Conservation (phyloP, 2,797 vertebrate species). For the Oreochromis mossambicus region DNA sequence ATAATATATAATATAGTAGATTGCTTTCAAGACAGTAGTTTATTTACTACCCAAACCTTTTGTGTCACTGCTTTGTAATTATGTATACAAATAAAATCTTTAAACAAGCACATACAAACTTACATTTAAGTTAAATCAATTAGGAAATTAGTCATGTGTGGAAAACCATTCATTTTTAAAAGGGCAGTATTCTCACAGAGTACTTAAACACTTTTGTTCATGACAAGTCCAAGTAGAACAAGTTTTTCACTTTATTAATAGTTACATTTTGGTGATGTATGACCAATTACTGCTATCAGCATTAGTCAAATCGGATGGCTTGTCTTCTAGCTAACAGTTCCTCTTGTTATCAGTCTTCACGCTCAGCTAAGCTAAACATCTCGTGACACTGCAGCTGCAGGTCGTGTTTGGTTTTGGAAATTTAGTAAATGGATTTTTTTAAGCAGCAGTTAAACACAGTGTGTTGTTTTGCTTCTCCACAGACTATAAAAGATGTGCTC, state of each 20-base stretch:
- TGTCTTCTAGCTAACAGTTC: neutral
- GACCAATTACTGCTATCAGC: neutral
- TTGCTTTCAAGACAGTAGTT: neutral
- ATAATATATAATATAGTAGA: neutral
- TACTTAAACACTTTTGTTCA: neutral
- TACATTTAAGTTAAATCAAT: neutral
- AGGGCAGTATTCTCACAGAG: neutral
- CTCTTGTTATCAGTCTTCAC: neutral
- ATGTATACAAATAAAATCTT: neutral
- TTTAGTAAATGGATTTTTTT: neutral
- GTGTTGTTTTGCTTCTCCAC: slow-evolving; percentile 11
- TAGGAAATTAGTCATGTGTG: neutral
- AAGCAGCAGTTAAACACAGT: neutral
- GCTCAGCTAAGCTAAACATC: neutral
- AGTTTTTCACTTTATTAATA: neutral
- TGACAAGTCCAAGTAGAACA: neutral
- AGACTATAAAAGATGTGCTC: slow-evolving; percentile 94
- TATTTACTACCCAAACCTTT: neutral
- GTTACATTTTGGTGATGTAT: neutral
- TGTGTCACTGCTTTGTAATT: neutral
- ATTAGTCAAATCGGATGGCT: neutral
- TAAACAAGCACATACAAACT: neutral
- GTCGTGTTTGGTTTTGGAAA: neutral
- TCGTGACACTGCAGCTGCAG: neutral
- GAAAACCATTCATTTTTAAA: neutral